These are phyloP conservation scores for Hippopotamus amphibius DNA, from an alignment of 2,113 vertebrate species.

Conservation along the genomic window DNA sequence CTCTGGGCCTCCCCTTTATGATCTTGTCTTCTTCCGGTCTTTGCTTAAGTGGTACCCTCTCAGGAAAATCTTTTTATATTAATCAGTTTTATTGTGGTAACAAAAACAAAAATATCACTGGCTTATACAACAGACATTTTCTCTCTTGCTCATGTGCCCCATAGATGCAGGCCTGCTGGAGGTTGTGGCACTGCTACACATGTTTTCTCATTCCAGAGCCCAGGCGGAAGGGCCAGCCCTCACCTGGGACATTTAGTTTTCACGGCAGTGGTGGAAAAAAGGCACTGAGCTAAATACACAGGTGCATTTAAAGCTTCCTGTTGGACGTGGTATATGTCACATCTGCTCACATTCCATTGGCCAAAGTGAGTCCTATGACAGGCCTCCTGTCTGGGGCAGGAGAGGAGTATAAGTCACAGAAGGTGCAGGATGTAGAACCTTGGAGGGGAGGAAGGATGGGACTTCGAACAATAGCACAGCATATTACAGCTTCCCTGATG, in stretches of 20 bases:
- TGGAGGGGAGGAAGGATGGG: too few species aligned
- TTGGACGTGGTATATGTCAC: neutral
- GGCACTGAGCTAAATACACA: neutral
- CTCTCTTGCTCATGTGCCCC: neutral
- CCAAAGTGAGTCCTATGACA: neutral
- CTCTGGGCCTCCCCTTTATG: neutral
- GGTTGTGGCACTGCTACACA: fast-evolving
- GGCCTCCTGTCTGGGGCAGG: neutral
- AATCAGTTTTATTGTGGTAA: neutral
- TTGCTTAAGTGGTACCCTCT: neutral
- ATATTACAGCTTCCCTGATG: too few species aligned
- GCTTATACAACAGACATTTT: neutral
- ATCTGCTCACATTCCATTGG: neutral
- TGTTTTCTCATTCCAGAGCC: neutral
- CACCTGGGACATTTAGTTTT: neutral
- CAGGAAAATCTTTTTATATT: neutral
- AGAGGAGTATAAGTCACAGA: neutral
- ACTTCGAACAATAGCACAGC: neutral
- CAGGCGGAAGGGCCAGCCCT: neutral
- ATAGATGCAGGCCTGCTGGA: neutral
- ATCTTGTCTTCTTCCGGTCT: neutral
- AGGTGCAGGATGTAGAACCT: neutral
- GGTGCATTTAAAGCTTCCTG: neutral
- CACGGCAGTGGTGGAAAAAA: neutral
- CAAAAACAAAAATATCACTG: neutral